Evolutionary conservation across 2,113 vertebrate genomes (phyloP).

Genomic region (Ctenodactylus gundi): DNA sequence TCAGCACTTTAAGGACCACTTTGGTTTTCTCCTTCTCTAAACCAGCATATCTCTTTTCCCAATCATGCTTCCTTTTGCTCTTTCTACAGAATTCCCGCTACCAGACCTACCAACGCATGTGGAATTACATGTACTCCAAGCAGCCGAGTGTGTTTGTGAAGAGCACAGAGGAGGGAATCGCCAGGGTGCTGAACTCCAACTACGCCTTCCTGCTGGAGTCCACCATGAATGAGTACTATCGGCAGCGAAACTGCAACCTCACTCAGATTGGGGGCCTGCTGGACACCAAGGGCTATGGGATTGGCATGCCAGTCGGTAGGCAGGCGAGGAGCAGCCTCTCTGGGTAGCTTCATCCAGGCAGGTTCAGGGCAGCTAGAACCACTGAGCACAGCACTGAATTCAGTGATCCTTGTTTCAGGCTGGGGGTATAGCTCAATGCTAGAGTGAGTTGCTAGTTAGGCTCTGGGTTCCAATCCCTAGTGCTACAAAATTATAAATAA

Average conservation of each 20-base stretch:
- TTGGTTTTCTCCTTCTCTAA: neutral
- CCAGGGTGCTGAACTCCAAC: constrained; percentile 97
- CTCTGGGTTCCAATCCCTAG: neutral
- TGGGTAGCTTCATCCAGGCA: constrained; percentile 45
- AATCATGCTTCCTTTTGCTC: neutral
- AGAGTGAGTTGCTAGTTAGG: neutral
- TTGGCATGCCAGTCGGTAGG: constrained; percentile 97
- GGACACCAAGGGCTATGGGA: constrained; percentile 99
- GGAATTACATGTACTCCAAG: constrained; percentile 99
- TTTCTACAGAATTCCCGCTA: constrained; percentile 95
- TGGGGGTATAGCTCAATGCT: neutral
- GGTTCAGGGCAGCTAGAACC: neutral
- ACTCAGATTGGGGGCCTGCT: constrained; percentile 98
- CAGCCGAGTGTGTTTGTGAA: constrained; percentile 98
- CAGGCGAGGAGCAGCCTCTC: constrained; percentile 65
- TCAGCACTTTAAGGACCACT: neutral
- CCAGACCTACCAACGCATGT: constrained; percentile 99
- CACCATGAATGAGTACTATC: constrained; percentile 99
- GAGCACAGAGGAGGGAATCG: constrained; percentile 98
- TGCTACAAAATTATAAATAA: neutral
- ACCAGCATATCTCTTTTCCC: neutral
- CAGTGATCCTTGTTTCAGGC: neutral
- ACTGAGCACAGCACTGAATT: neutral
- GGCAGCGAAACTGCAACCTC: constrained; percentile 98
- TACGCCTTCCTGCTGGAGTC: constrained; percentile 98